Base-by-base conservation (phyloP, 1,140 invertebrate species). In the Agrypnia vestita region DNA sequence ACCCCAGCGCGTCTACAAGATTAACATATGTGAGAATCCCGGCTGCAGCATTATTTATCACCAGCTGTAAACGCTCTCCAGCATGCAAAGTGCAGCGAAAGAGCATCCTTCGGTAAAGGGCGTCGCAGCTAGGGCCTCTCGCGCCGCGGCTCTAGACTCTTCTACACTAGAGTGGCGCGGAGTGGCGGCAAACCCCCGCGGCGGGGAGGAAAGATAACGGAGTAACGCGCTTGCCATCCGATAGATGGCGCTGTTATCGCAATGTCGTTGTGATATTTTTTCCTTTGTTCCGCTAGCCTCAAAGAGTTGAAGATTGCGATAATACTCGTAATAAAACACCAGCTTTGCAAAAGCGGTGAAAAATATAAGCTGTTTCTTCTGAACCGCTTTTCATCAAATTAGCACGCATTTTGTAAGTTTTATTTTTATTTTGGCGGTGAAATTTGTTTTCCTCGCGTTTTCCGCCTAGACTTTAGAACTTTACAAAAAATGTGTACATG, bases 11-110 rank as follows among this genome's bases (percentile, higher is more conserved):
- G 25, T 35, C 25, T 35, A 6, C 61, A 35, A 19, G 12, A 17
- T 47, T 15, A 44, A 6, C 62, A 67, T 43, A 69, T 46, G 61
- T 15, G 64, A 1, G 44, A 69, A 46, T 12, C 9, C 53, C 25
- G 69, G 21, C 15, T 35, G 35, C 21, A 35, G 21, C 47, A n/a
- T 73, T 72, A 73, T 73, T 73, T 73, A 73, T 73, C 47, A 73
- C 19, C 69, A 10, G 47, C 47, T 53, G 47, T 73, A 73, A 73
- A 73, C 17, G 69, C 69, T 73, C 69, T 73, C 21, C 47, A 73
- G 19, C 11, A 21, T 35, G 47, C 69, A 25, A 35, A 73, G 69
- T 25, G 49, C 69, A 17, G 13, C 15, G 64, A 55, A 53, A 73
- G 69, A 73, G 35, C 69, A 55, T 55, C 49, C 69, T 73, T 35